phyloP scores from a whole-genome alignment of 2,888 invertebrate genomes.

The Dicyrtomina minuta region DNA sequence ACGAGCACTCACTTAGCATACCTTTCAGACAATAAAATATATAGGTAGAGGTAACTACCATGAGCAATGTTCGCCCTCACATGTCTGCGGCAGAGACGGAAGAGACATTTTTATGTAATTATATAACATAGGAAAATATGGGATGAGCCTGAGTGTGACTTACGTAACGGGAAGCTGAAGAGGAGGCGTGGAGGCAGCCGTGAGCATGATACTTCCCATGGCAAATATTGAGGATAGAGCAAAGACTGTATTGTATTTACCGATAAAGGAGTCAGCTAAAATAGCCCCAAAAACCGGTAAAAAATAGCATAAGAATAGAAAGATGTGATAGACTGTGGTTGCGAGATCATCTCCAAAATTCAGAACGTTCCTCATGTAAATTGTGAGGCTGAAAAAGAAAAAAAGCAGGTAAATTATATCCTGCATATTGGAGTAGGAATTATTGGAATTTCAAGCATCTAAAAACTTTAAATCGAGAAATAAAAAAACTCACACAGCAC shows the following conservation, averaged over 20 bases:
- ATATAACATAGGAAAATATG: too few relatives aligned
- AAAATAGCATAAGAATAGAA: conserved; percentile 85
- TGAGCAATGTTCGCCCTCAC: background rate
- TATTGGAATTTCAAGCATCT: too few relatives aligned
- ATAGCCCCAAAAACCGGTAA: conserved; percentile 88
- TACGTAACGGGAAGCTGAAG: conserved; percentile 46
- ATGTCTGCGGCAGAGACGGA: background rate
- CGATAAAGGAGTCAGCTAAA: conserved; percentile 87
- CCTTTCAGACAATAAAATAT: too few relatives aligned
- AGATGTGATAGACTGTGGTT: conserved; percentile 85
- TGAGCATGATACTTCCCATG: conserved; percentile 42
- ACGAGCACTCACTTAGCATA: background rate
- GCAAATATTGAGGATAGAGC: conserved; percentile 46
- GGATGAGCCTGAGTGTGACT: conserved; percentile 1
- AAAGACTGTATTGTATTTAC: conserved; percentile 65
- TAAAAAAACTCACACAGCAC: conserved; percentile 70
- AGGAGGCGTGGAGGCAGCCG: conserved; percentile 40
- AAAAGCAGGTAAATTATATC: too few relatives aligned
- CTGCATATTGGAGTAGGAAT: too few relatives aligned
- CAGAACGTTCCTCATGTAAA: conserved; percentile 82
- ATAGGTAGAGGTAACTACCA: background rate
- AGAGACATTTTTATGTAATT: background rate
- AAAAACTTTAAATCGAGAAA: too few relatives aligned
- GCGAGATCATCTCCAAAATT: conserved; percentile 71
- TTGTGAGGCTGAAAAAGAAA: conserved; percentile 60